Base-by-base conservation (phyloP, 2,797 vertebrate species). In the Neopelma chrysocephalum region DNA sequence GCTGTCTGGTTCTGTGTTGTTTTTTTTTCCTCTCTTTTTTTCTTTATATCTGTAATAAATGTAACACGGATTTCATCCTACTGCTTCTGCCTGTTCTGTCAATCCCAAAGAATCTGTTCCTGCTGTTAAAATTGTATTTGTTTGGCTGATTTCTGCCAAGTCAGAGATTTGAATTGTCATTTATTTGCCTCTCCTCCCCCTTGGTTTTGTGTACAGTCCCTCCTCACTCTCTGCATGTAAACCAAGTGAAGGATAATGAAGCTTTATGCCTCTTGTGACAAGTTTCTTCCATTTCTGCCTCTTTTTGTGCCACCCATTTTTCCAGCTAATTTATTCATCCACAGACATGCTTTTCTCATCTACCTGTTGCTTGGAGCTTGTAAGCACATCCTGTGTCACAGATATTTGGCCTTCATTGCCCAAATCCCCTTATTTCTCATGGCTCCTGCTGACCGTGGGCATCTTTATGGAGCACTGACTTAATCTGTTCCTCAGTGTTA, bases 381-480 rank as follows among this genome's bases (percentile, higher is more conserved):
- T 17, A 15, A n/a, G 31, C 38, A 23, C 27, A 26, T 60, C 42
- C 62, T 1, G 0, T 32, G 29, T 22, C 4, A 0, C 43, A 54
- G 40, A 25, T 5, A 7, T 66, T 84, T 82, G 42, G 6, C 20
- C 17, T 81, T 34, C 48, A 11, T 14, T 83, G 20, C 29, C 73
- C 8, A 54, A 50, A 66, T 20, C 4, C 11, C 8, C 13, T 42
- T 27, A 12, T 80, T 64, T 58, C 68, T 69, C 34, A 1, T 3
- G 7, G 51, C 12, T 58, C 15, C 32, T 21, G 3, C 38, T n/a
- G 56, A 22, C 34, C 64, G 2, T 8, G 29, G 8, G 22, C 12
- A 14, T 45, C 53, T 62, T 16, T 8, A 23, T 25, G 23, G 38
- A 42, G 13, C 23, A 31, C 26, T 13, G 42, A 38, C 43, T 84